Evolutionary conservation across 1,140 invertebrate species (phyloP), one percentile per base, ranked within the genome.

Genomic region (Teleogryllus occipitalis): DNA sequence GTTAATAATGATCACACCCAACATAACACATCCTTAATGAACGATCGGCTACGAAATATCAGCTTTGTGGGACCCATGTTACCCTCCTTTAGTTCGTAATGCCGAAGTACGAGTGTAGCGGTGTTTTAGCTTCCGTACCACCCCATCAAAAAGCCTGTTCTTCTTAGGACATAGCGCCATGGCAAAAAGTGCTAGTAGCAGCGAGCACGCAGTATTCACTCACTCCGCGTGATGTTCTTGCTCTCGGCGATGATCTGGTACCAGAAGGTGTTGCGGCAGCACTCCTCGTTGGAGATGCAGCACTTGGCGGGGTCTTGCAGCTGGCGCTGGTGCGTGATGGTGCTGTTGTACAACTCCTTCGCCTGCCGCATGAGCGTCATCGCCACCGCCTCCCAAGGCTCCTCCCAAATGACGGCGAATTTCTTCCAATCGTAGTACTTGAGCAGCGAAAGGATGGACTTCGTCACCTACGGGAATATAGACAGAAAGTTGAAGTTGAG

Each of bases 341-440:
- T 95, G 87, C 96, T 92, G 84, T 96, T 96, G 12, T 21, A 8
- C 82, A 91, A 87, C 80, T 88, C 86, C 80, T 88, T 85, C 0
- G 95, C 94, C 84, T 94, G 90, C 78, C 92, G 89, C 84, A 91
- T 88, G 75, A 97, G 86, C 14, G 92, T 93, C 78, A 91, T 87
- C 0, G 94, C 95, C 7, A 97, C 95, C 0, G 91, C 93, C 80
- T 89, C 89, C 92, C 92, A 95, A 0, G 90, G 87, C 78, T 93
- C 91, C 84, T 98, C 96, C 80, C 93, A 93, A n/a, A 99, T 89
- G 75, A 99, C 94, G 21, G 95, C 93, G 87, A 98, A 98, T 85
- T 96, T 97, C 80, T 92, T 92, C 97, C 97, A 99, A 82, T 94
- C 92, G 86, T 96, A 97, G 87, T 98, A 94, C 72, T 91, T 88